Conservation (phyloP, 1,140 invertebrate species). For the Palaemon carinicauda region DNA sequence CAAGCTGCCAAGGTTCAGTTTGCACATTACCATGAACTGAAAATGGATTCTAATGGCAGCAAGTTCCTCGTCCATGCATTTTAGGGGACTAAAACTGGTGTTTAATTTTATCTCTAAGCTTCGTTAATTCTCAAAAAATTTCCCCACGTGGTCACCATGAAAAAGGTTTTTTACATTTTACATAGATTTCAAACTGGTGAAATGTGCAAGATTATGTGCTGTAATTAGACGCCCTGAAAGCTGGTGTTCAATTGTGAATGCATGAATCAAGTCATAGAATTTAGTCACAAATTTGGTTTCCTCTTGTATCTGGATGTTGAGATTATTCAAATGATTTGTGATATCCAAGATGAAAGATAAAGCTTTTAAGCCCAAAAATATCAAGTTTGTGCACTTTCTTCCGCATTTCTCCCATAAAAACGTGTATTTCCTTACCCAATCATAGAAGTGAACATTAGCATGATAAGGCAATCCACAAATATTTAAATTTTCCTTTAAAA, state of each 20-base stretch:
- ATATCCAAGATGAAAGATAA: neutral
- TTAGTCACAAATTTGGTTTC: neutral
- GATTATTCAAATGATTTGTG: no score
- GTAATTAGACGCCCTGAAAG: neutral
- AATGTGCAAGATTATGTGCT: neutral
- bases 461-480: neutral
- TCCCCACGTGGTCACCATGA: neutral
- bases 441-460: neutral
- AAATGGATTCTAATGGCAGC: neutral
- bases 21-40: neutral
- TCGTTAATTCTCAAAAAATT: neutral
- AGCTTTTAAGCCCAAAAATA: neutral
- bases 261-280: neutral
- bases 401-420: neutral
- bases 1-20: no score
- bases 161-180: neutral
- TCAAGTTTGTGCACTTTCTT: neutral
- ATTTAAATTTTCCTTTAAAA: neutral
- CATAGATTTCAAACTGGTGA: neutral
- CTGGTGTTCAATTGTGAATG: neutral
- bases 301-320: neutral
- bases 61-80: neutral
- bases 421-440: neutral
- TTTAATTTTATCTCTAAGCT: neutral
- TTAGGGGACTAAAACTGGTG: neutral